These are phyloP conservation scores for Peromyscus aztecus DNA, from an alignment of 2,797 vertebrate species.

Conservation along the genomic window DNA sequence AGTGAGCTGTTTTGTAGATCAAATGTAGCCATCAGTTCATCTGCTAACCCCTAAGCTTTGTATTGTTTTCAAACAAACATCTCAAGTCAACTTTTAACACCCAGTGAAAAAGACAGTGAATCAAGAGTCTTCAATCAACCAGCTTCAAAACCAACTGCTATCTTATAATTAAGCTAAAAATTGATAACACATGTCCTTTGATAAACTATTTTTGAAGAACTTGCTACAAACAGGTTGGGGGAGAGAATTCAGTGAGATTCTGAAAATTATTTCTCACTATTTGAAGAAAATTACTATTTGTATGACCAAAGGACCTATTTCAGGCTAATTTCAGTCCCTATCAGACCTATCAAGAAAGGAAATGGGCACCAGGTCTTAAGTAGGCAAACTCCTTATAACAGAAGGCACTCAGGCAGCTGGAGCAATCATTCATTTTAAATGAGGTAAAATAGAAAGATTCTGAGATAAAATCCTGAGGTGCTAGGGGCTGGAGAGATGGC, in stretches of 20 bases:
- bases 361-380: background rate
- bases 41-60: background rate
- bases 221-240: background rate
- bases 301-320: background rate
- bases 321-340: background rate
- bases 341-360: background rate
- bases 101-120: background rate
- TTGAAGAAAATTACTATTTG: background rate
- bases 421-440: conserved; percentile 11
- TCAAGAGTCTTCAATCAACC: background rate
- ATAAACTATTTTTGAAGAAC: conserved; percentile 58
- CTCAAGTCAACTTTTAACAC: background rate
- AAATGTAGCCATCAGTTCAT: background rate
- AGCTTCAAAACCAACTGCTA: background rate
- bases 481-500: no score
- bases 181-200: background rate
- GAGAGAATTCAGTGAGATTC: conserved; percentile 16
- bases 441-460: background rate
- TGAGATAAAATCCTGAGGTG: no score
- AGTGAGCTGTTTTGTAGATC: background rate
- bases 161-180: conserved; percentile 16
- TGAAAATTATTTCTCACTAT: conserved; percentile 46
- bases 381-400: background rate
- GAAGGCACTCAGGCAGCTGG: background rate
- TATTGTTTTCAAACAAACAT: background rate